Conservation (phyloP, 2,888 invertebrate genomes). For the Eupithecia subumbrata region DNA sequence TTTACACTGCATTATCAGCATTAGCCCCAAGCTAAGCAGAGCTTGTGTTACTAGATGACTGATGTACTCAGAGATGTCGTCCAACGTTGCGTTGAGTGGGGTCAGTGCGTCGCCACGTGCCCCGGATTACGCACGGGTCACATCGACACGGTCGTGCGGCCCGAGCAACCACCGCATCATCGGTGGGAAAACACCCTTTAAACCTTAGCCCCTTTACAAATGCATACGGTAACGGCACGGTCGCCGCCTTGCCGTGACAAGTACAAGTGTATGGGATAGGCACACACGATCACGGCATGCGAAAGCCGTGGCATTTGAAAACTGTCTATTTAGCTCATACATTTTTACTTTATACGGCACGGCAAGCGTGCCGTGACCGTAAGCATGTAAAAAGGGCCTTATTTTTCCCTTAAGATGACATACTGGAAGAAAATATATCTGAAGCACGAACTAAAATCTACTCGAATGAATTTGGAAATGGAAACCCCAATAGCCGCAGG, state of each 20-base stretch:
- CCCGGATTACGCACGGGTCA: not conserved
- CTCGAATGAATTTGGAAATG: not conserved
- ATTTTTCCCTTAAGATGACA: not conserved
- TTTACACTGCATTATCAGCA: too few relatives aligned
- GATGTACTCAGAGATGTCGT: not conserved
- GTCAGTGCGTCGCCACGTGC: not conserved
- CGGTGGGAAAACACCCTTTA: not conserved
- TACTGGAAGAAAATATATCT: not conserved
- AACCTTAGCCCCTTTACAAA: not conserved
- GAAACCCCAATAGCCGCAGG: not conserved
- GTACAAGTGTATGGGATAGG: too few relatives aligned
- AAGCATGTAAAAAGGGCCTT: too few relatives aligned
- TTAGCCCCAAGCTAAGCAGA: too few relatives aligned
- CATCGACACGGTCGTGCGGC: not conserved
- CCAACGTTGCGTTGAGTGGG: not conserved
- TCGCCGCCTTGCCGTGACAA: too few relatives aligned
- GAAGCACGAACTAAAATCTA: not conserved
- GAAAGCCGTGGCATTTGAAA: too few relatives aligned
- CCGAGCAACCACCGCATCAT: not conserved
- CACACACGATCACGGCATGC: too few relatives aligned
- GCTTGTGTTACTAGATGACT: too few relatives aligned
- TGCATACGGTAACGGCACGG: too few relatives aligned
- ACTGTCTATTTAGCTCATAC: too few relatives aligned
- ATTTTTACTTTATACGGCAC: too few relatives aligned
- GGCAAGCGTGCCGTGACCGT: too few relatives aligned